Evolutionary conservation across 2,888 invertebrate genomes (phyloP).

Genomic region (Apotomis capreana): DNA sequence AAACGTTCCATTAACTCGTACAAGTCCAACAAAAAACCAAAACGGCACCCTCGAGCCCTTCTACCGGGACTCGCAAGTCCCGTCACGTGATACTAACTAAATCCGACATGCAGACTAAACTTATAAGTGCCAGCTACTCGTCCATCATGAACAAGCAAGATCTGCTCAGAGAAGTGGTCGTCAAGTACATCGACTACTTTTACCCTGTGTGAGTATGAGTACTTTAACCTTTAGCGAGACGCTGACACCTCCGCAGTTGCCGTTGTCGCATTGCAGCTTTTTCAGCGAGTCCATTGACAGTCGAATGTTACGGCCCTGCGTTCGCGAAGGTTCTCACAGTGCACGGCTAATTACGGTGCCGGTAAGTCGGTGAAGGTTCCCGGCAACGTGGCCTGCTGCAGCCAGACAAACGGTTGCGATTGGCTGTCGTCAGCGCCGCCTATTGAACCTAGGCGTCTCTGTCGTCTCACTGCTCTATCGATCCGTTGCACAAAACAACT

Average conservation of each 20-base stretch:
- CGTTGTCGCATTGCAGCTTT: constrained; percentile 68
- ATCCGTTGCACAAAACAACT: constrained; percentile 72
- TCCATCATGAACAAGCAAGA: constrained; percentile 87
- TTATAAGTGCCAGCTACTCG: constrained; percentile 85
- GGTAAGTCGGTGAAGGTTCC: constrained; percentile 81
- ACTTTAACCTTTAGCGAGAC: constrained; percentile 54
- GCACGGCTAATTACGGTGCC: constrained; percentile 69
- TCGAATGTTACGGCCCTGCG: constrained; percentile 31
- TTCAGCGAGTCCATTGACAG: constrained; percentile 34
- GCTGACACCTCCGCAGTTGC: constrained; percentile 46
- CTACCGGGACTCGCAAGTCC: constrained; percentile 68
- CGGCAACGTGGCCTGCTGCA: constrained; percentile 71
- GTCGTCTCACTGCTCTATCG: constrained; percentile 72
- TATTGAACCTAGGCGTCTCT: constrained; percentile 69
- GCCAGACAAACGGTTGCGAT: constrained; percentile 67
- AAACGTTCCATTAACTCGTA: constrained; percentile 64
- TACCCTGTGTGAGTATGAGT: constrained; percentile 89
- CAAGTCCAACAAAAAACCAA: constrained; percentile 59
- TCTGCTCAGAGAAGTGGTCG: constrained; percentile 86
- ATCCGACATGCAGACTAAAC: constrained; percentile 82
- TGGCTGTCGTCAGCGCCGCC: constrained; percentile 75
- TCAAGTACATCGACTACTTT: constrained; percentile 88
- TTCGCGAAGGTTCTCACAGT: constrained; percentile 68
- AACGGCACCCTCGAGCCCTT: constrained; percentile 69
- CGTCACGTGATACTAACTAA: constrained; percentile 60